Evolutionary conservation across 2,888 invertebrate species (phyloP).

Genomic region (Drosophila mercatorum): DNA sequence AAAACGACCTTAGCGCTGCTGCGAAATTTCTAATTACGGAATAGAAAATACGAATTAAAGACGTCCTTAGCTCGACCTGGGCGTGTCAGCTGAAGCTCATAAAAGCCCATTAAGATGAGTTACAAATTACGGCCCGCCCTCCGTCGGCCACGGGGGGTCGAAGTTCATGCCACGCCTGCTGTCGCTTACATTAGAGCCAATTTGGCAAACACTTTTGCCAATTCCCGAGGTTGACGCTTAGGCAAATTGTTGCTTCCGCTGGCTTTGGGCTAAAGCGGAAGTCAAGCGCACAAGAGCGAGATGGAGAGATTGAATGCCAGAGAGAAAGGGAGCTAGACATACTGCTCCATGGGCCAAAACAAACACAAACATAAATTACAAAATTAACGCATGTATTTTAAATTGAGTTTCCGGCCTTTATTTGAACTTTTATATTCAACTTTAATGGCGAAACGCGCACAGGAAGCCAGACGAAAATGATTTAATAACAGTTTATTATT

Average conservation of each 20-base stretch:
- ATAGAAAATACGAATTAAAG: constrained; percentile 39
- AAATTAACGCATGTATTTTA: constrained; percentile 57
- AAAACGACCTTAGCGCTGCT: constrained; percentile 9
- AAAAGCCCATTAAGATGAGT: constrained; percentile 48
- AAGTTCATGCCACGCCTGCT: constrained; percentile 17
- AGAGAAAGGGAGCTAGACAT: neutral
- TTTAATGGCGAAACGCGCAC: constrained; percentile 28
- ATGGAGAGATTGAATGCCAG: neutral
- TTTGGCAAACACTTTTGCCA: constrained; percentile 60
- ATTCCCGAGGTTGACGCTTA: constrained; percentile 57
- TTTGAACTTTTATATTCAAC: constrained; percentile 30
- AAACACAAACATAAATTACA: constrained; percentile 52
- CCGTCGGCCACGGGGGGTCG: constrained; percentile 14
- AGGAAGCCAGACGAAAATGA: constrained; percentile 27
- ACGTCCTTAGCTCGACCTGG: neutral
- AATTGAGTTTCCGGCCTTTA: constrained; percentile 58
- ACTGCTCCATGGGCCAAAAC: constrained; percentile 14
- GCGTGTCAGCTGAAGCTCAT: constrained; percentile 44
- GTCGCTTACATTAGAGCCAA: constrained; percentile 33
- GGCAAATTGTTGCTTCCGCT: constrained; percentile 66
- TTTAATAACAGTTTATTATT: constrained; percentile 8
- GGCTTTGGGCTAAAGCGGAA: constrained; percentile 7
- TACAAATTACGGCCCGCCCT: constrained; percentile 40
- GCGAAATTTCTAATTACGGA: constrained; percentile 51
- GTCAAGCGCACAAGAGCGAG: neutral